These are phyloP conservation scores for Ancistrus triradiatus DNA, from an alignment of 2,113 vertebrate species.

Conservation along the genomic window DNA sequence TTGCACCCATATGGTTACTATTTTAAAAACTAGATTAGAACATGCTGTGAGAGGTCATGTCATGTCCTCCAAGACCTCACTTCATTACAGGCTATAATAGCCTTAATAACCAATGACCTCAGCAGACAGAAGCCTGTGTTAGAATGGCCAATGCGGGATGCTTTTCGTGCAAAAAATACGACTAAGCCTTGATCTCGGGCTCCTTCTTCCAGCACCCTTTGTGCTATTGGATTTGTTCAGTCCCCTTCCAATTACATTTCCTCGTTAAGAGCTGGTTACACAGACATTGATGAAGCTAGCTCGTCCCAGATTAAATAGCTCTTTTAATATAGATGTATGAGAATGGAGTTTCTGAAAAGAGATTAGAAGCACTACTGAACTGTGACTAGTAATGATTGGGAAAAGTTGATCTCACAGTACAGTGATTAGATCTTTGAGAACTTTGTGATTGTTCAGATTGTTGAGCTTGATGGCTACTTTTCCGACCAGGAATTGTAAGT, in stretches of 20 bases:
- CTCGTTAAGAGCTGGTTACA: slow-evolving; percentile 33
- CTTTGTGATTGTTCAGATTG: slow-evolving; percentile 16
- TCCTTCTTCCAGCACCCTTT: background rate
- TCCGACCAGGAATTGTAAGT: too few relatives aligned
- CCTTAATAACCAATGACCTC: background rate
- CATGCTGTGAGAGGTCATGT: too few relatives aligned
- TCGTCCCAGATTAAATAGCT: slow-evolving; percentile 15
- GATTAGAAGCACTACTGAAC: slow-evolving; percentile 14
- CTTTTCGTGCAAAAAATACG: background rate
- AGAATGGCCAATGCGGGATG: background rate
- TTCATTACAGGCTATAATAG: background rate
- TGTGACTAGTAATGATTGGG: slow-evolving; percentile 26
- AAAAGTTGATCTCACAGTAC: slow-evolving; percentile 4
- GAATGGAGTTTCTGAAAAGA: slow-evolving; percentile 5
- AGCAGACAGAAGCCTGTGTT: background rate
- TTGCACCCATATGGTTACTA: too few relatives aligned
- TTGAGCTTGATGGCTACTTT: background rate
- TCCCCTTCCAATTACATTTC: slow-evolving; percentile 15
- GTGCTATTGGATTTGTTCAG: too few relatives aligned
- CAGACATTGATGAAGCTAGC: slow-evolving; percentile 27
- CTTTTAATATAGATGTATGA: slow-evolving; percentile 37
- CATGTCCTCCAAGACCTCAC: background rate
- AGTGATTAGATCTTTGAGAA: slow-evolving; percentile 22
- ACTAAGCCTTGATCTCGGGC: background rate
- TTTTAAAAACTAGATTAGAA: background rate